A percentile compares a stretch with the other conserved stretches of the same genome.
phyloP scores from a whole-genome alignment of 2,888 invertebrate species.

The Scaeva pyrastri region DNA sequence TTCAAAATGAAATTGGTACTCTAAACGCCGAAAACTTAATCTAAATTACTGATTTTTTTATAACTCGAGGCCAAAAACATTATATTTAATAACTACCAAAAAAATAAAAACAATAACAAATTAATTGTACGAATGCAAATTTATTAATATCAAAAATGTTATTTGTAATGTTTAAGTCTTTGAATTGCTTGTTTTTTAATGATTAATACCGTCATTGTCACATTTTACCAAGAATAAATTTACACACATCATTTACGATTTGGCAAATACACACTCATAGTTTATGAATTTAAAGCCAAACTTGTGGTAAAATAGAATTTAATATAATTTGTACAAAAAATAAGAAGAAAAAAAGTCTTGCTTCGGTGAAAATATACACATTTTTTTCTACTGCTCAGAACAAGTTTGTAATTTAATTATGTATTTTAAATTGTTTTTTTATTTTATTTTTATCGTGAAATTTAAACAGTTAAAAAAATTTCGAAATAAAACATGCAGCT shows the following conservation, averaged over 20 bases:
- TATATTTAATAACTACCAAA: background rate
- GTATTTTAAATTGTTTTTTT: background rate
- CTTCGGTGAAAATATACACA: slow-evolving; percentile 20
- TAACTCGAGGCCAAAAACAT: too few relatives aligned
- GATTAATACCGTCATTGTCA: slow-evolving; percentile 61
- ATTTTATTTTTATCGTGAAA: background rate
- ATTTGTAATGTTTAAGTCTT: slow-evolving; percentile 66
- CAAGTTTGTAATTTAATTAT: background rate
- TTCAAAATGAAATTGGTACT: too few relatives aligned
- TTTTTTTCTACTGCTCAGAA: slow-evolving; percentile 4
- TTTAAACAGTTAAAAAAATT: slow-evolving; percentile 37
- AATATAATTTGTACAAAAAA: slow-evolving; percentile 55
- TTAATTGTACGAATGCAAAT: slow-evolving; percentile 54
- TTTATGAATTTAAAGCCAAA: slow-evolving; percentile 48
- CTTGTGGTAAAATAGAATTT: slow-evolving; percentile 25
- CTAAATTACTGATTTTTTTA: too few relatives aligned
- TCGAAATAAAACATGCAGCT: slow-evolving; percentile 51
- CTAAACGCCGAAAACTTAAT: too few relatives aligned
- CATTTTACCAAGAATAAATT: slow-evolving; percentile 29
- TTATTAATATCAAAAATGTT: slow-evolving; percentile 73
- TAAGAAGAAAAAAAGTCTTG: slow-evolving; percentile 48
- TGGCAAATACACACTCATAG: slow-evolving; percentile 20
- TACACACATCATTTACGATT: slow-evolving; percentile 38
- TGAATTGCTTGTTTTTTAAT: slow-evolving; percentile 64
- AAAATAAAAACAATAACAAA: slow-evolving; percentile 5